Percentiles rank a stretch among this genome's conserved stretches.
phyloP scores from a whole-genome alignment of 2,888 invertebrate species.

The Drosophila rubida region DNA sequence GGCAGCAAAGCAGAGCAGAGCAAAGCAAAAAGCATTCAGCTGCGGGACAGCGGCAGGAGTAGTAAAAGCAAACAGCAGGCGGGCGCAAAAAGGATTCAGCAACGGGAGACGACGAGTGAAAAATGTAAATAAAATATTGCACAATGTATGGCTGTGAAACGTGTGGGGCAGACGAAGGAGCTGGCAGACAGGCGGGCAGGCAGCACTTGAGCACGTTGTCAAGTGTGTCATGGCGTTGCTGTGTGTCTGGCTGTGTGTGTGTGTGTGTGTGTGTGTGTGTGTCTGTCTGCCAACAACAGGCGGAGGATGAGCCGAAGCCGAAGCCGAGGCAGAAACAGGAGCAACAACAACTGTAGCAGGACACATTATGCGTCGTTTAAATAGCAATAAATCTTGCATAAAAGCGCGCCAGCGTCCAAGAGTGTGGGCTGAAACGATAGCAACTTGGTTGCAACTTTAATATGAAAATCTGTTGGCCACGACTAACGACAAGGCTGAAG shows the following conservation, averaged over 20 bases:
- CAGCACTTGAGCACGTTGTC: slow-evolving; percentile 80
- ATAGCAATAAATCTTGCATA: slow-evolving; percentile 83
- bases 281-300: slow-evolving; percentile 49
- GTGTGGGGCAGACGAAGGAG: slow-evolving; percentile 9
- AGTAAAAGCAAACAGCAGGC: slow-evolving; percentile 74
- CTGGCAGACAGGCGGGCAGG: slow-evolving; percentile 32
- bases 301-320: slow-evolving; percentile 31
- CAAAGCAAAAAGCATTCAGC: slow-evolving; percentile 34
- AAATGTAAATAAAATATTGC: slow-evolving; percentile 79
- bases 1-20: slow-evolving; percentile 15
- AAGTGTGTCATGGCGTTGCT: slow-evolving; percentile 57
- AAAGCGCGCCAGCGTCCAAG: slow-evolving; percentile 59
- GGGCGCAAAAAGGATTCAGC: slow-evolving; percentile 72
- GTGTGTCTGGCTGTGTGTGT: slow-evolving; percentile 21
- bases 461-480: slow-evolving; percentile 71
- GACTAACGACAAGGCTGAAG: slow-evolving; percentile 54
- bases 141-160: slow-evolving; percentile 45
- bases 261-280: slow-evolving; percentile 14
- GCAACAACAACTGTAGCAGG: slow-evolving; percentile 50
- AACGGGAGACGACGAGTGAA: slow-evolving; percentile 75
- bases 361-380: slow-evolving; percentile 80
- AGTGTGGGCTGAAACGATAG: slow-evolving; percentile 9
- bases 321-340: slow-evolving; percentile 34
- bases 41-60: slow-evolving; percentile 38
- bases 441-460: slow-evolving; percentile 72